Evolutionary conservation across 1,140 invertebrate species (phyloP).

Genomic region (Drosophila mojavensis): DNA sequence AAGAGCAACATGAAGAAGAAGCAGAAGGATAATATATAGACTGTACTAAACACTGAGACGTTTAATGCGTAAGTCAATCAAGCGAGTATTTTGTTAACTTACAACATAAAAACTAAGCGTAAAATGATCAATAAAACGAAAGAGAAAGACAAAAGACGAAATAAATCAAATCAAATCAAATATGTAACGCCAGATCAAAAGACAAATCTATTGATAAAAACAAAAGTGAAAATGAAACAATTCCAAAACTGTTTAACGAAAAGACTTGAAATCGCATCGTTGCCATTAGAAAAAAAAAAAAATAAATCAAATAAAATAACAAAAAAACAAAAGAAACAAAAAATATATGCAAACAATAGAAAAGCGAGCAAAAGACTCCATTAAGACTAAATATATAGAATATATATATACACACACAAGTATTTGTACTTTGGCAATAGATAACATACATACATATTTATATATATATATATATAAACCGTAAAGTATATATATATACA

Average conservation of each 20-base stretch:
- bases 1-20: slow-evolving; percentile 13
- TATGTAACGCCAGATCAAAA: slow-evolving; percentile 42
- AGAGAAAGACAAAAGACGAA: slow-evolving; percentile 5
- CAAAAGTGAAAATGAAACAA: slow-evolving; percentile 43
- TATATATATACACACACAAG: slow-evolving; percentile 28
- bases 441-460: slow-evolving; percentile 33
- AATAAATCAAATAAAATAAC: no score
- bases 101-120: slow-evolving; percentile 1
- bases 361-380: slow-evolving; percentile 17
- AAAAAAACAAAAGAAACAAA: background rate
- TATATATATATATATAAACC: slow-evolving; percentile 20
- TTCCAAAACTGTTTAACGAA: slow-evolving; percentile 76
- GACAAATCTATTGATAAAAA: slow-evolving; percentile 29
- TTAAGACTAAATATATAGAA: slow-evolving; percentile 28
- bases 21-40: slow-evolving; percentile 39
- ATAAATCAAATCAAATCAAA: slow-evolving; percentile 39
- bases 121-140: background rate
- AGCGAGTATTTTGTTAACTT: slow-evolving; percentile 43
- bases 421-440: slow-evolving; percentile 19
- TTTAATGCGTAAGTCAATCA: slow-evolving; percentile 61
- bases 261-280: slow-evolving; percentile 66
- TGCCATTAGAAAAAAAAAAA: slow-evolving; percentile 35
- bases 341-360: slow-evolving; percentile 2
- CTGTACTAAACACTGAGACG: slow-evolving; percentile 46
- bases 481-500: slow-evolving; percentile 27